Base-by-base conservation (phyloP, 2,797 vertebrate species). In the Tangara arthus region DNA sequence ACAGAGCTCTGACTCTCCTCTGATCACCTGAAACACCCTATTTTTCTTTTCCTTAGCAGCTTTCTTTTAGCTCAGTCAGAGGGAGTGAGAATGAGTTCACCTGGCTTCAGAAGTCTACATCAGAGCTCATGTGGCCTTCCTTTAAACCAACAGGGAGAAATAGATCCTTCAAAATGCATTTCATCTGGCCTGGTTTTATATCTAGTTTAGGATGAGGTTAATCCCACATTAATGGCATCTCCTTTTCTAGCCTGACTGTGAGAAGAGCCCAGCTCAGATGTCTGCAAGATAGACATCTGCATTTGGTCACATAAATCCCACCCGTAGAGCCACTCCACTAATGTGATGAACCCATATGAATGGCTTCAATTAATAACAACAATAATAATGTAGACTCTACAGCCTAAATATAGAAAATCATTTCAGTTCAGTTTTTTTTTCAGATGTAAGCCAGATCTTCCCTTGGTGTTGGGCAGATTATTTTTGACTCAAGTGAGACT, bases 281-380 rank as follows among this genome's bases (percentile, higher is more conserved):
- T 94, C 90, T 96, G 91, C 92, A 95, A 93, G 94, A 95, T 76
- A 96, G 96, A 95, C 95, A 96, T 96, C 95, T 96, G 96, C 88
- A 52, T 95, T 96, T 92, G 93, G 93, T 96, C 96, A 94, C 71
- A 95, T 88, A 95, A 96, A 96, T 95, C 94, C 96, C 96, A 95
- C 96, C 96, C 96, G 15, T 68, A 93, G 94, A 95, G 94, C 80
- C 0, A 5, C 73, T 72, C 59, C 39, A 23, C 86, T 96, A 95
- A 95, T 90, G 88, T 93, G 95, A 96, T 1, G 82, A 96, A 94
- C 93, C 73, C 89, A 93, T 77, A 95, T 84, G 93, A 87, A 84
- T 95, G 94, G 88, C 93, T 96, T 94, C 90, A 96, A 95, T 96
- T 96, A 96, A 95, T 96, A 93, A 82, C 82, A 94, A 89, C 82